Evolutionary conservation across 2,888 invertebrate genomes (phyloP).

Genomic region (Pachliopta kotzebuea): DNA sequence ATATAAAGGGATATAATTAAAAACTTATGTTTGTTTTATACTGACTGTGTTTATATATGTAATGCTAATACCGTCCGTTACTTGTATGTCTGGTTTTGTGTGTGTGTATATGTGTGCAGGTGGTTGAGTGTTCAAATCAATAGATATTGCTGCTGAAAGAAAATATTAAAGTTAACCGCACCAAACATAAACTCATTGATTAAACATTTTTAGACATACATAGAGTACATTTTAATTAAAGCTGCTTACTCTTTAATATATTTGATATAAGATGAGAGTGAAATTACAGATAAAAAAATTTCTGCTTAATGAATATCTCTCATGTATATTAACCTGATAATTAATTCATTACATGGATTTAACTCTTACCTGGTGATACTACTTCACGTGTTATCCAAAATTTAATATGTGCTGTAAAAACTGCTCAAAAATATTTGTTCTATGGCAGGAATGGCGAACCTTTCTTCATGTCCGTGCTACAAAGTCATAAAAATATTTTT

Average conservation of each 20-base stretch:
- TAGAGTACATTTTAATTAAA: not conserved
- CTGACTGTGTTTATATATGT: conserved; percentile 31
- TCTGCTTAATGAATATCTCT: too few relatives aligned
- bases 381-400: too few relatives aligned
- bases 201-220: conserved; percentile 17
- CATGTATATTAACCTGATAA: too few relatives aligned
- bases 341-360: too few relatives aligned
- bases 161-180: conserved; percentile 3
- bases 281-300: not conserved
- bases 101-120: conserved; percentile 34
- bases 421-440: too few relatives aligned
- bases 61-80: conserved; percentile 52
- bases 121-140: conserved; percentile 1
- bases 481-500: too few relatives aligned
- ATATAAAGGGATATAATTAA: conserved; percentile 18
- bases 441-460: too few relatives aligned
- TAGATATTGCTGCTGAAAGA: conserved; percentile 17
- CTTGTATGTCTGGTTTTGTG: conserved; percentile 38
- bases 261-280: not conserved
- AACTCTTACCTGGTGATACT: too few relatives aligned
- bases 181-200: not conserved
- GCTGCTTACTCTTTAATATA: too few relatives aligned
- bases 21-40: conserved; percentile 32
- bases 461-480: too few relatives aligned
- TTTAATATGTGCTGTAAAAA: too few relatives aligned